A percentile compares a stretch with the other conserved stretches of the same genome.
These are phyloP conservation scores for Athripsodes cinereus DNA, from an alignment of 2,888 invertebrate species.

Conservation along the genomic window DNA sequence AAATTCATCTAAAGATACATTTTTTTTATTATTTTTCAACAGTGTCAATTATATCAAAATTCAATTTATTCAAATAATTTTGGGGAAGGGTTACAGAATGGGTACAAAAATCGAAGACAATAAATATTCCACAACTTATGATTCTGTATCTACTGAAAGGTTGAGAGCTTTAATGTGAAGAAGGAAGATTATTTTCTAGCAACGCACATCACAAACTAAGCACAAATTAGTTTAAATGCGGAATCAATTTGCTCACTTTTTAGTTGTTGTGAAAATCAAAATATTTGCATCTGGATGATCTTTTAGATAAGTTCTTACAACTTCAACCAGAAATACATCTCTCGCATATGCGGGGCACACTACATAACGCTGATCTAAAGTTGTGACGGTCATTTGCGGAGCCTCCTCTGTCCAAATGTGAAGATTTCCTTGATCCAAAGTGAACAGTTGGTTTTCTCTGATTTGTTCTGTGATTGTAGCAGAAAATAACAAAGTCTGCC, in stretches of 20 bases:
- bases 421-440: constrained; percentile 52
- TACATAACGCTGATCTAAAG: constrained; percentile 86
- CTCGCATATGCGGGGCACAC: constrained; percentile 87
- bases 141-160: no score
- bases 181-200: no score
- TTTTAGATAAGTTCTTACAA: constrained; percentile 68
- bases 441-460: constrained; percentile 59
- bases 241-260: constrained; percentile 70
- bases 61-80: no score
- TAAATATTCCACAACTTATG: no score
- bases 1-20: no score
- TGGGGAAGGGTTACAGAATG: no score
- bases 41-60: no score
- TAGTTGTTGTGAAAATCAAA: constrained; percentile 93
- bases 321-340: constrained; percentile 86
- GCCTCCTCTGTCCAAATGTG: constrained; percentile 63
- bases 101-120: no score
- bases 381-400: constrained; percentile 76
- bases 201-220: no score
- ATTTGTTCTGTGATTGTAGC: constrained; percentile 89
- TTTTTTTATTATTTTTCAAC: no score
- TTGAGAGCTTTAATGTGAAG: no score
- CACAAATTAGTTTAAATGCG: no score
- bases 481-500: constrained; percentile 88
- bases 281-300: constrained; percentile 72